Conservation (phyloP, 1,140 invertebrate genomes). For the Carposina sasakii region DNA sequence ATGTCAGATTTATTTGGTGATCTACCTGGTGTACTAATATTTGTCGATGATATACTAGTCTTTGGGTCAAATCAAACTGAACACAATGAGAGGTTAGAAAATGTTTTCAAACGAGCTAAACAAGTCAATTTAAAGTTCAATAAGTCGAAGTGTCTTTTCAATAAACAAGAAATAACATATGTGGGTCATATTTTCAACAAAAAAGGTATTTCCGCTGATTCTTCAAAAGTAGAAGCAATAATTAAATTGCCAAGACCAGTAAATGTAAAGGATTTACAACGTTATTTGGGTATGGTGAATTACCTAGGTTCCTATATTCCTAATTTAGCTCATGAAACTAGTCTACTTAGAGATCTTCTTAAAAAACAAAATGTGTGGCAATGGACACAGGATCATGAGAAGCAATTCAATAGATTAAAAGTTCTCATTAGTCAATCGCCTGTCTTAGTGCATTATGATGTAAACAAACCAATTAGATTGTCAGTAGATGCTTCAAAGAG, state of each 20-base stretch:
- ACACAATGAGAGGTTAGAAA: slow-evolving; percentile 11
- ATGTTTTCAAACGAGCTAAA: slow-evolving; percentile 2
- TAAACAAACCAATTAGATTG: slow-evolving; percentile 17
- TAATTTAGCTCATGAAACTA: slow-evolving; percentile 10
- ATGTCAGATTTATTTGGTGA: slow-evolving; percentile 6
- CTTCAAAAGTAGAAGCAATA: slow-evolving; percentile 11
- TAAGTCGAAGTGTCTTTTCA: slow-evolving; percentile 9
- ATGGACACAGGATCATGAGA: slow-evolving; percentile 13
- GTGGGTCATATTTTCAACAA: slow-evolving; percentile 11
- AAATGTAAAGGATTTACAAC: slow-evolving; percentile 15
- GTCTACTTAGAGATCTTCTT: neutral
- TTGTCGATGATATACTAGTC: slow-evolving; percentile 12
- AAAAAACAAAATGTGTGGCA: slow-evolving; percentile 10
- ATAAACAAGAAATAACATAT: slow-evolving; percentile 4
- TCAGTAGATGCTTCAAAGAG: slow-evolving; percentile 27
- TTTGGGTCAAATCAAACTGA: slow-evolving; percentile 2
- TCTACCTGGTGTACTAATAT: slow-evolving; percentile 8
- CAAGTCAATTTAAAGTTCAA: slow-evolving; percentile 11
- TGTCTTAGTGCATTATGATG: slow-evolving; percentile 20
- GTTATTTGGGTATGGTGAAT: slow-evolving; percentile 21
- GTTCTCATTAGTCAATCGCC: slow-evolving; percentile 21
- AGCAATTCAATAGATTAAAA: slow-evolving; percentile 36
- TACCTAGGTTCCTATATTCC: slow-evolving; percentile 13
- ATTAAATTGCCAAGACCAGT: slow-evolving; percentile 6
- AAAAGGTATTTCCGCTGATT: slow-evolving; percentile 1